These are phyloP conservation scores for Babyrousa celebensis DNA, from an alignment of 2,797 vertebrate species.

Conservation along the genomic window DNA sequence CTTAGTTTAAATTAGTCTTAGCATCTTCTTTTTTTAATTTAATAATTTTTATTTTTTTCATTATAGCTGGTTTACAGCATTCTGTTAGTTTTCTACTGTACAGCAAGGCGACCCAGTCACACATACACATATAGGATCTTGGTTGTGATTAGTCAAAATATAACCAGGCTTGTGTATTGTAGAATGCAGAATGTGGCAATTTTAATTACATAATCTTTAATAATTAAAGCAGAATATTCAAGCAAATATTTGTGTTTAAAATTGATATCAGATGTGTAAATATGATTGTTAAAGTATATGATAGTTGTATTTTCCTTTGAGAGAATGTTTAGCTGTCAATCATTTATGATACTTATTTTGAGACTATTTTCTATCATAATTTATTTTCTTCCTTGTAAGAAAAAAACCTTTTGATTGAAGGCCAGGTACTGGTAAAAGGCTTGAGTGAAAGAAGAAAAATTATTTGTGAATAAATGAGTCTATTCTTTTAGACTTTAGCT, in stretches of 20 bases:
- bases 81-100: too few species aligned
- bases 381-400: constrained; percentile 49
- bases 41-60: too few species aligned
- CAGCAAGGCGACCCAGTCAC: too few species aligned
- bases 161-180: constrained; percentile 12
- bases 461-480: background rate
- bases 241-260: constrained; percentile 6
- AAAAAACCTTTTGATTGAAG: constrained; percentile 35
- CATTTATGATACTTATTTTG: constrained; percentile 9
- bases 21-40: background rate
- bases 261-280: constrained; percentile 7
- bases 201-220: constrained; percentile 32
- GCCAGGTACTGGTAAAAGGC: background rate
- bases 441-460: constrained; percentile 44
- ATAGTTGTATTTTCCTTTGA: constrained; percentile 44
- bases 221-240: constrained; percentile 48
- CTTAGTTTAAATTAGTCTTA: constrained; percentile 62
- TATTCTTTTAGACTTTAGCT: constrained; percentile 50
- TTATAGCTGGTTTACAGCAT: too few species aligned
- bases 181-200: constrained; percentile 15
- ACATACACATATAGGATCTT: background rate
- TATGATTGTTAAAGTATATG: constrained; percentile 36
- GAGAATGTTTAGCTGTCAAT: constrained; percentile 6
- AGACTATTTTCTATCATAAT: constrained; percentile 27
- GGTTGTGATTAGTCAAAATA: constrained; percentile 60